Base-by-base conservation (phyloP, 2,888 invertebrate genomes). In the Bursaphelenchus okinawaensis region DNA sequence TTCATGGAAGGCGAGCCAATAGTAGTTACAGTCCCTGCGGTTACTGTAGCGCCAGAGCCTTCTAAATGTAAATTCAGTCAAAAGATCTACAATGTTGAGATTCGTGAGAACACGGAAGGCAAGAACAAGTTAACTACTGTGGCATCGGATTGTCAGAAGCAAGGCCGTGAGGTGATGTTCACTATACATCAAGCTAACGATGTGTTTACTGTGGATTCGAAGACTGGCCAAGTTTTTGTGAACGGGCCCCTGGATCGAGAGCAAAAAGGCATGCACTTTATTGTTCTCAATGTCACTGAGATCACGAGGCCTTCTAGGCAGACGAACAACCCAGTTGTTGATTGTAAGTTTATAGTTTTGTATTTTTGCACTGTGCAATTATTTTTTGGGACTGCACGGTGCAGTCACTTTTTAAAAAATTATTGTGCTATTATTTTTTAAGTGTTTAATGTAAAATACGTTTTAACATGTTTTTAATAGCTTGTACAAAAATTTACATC, bases 241-340 rank as follows among this genome's bases (percentile, higher is more conserved):
- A 68, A 65, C n/a, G 31, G 51, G 2, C 62, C 71, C n/a, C 66
- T 80, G 24, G 80, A 80, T 64, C 62, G 80, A 29, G 80, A 80
- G 60, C 72, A 67, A 23, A 72, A 75, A 20, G 69, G 68, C n/a
- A 59, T 76, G 7, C 70, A 80, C 61, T 68, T 80, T n/a, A 57
- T 80, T 27, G 67, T 71, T 52, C 69, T 79, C 8, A 79, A 79
- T 62, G 68, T 76, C 3, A 73, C 75, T 26, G 64, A 26, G 19
- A 65, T 60, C 64, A 59, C 66, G 4, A 63, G 27, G 7, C 31
- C 52, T 54, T 56, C 23, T 27, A 28, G 50, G 28, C 55, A 60
- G 22, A 52, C 61, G 7, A 9, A 40, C 40, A 27, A 70, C 23
- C 62, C 73, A 1, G 67, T 71, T 4, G 65, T 73, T 31, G 71